Conservation (phyloP, 1,140 invertebrate species). For the Linepithema humile region DNA sequence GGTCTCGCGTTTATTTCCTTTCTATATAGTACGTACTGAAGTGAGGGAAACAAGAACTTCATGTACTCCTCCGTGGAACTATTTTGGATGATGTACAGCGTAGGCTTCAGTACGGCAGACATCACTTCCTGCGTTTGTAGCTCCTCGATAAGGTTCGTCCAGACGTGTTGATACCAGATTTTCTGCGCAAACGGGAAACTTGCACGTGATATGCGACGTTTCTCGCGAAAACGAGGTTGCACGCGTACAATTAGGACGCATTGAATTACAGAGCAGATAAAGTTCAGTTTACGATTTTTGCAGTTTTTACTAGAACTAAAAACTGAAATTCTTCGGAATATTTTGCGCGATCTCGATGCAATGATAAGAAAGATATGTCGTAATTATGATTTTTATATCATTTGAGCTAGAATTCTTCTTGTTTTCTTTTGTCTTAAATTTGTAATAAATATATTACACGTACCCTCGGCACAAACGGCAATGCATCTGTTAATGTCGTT, state of each 20-base stretch:
- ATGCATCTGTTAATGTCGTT: slow-evolving; percentile 92
- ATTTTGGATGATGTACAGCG: slow-evolving; percentile 94
- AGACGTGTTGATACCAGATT: slow-evolving; percentile 97
- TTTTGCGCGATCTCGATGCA: no score
- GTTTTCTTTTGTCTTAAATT: no score
- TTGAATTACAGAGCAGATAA: neutral
- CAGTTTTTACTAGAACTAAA: no score
- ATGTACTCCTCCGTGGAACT: slow-evolving; percentile 93
- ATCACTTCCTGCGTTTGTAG: slow-evolving; percentile 94
- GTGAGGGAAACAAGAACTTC: slow-evolving; percentile 91
- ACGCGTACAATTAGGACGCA: neutral
- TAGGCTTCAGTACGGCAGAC: slow-evolving; percentile 94
- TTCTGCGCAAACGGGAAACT: slow-evolving; percentile 89
- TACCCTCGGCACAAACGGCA: slow-evolving; percentile 94
- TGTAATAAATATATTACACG: no score
- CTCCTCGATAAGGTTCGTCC: slow-evolving; percentile 95
- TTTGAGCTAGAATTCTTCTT: no score
- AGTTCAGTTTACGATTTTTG: neutral
- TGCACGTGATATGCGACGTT: slow-evolving; percentile 15
- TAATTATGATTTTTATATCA: no score
- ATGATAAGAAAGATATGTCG: no score
- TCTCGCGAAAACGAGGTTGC: neutral
- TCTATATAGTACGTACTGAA: slow-evolving; percentile 86
- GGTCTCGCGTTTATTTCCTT: slow-evolving; percentile 30
- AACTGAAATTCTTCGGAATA: no score